These are phyloP conservation scores for Pteronotus mesoamericanus DNA, from an alignment of 2,797 vertebrate genomes.

Conservation along the genomic window DNA sequence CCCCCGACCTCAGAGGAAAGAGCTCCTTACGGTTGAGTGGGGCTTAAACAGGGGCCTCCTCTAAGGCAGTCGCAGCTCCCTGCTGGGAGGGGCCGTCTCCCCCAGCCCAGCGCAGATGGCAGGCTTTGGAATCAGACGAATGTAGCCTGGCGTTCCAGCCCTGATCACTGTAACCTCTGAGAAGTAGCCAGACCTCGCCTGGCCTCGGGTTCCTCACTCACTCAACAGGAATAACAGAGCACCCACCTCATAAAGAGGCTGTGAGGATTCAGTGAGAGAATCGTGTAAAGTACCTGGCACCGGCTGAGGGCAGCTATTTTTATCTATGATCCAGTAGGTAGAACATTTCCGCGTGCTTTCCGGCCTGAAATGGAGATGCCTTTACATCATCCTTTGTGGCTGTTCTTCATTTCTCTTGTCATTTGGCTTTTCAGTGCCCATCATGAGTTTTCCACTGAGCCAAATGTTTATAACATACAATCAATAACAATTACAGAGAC, in stretches of 20 bases:
- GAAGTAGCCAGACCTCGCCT: not conserved
- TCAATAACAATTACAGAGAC: not conserved
- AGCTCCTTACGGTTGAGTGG: not conserved
- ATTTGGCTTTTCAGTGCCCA: not conserved
- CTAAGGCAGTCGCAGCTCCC: not conserved
- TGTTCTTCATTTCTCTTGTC: not conserved
- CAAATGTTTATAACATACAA: not conserved
- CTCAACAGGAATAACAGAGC: not conserved
- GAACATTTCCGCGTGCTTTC: slow-evolving; percentile 18
- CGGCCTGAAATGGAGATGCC: slow-evolving; percentile 40
- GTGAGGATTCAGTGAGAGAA: slow-evolving; percentile 3
- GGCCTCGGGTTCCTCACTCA: not conserved
- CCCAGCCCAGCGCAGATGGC: not conserved
- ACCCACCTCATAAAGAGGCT: not conserved
- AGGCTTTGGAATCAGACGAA: not conserved
- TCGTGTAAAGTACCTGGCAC: slow-evolving; percentile 57
- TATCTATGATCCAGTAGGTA: slow-evolving; percentile 47
- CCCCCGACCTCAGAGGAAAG: not conserved
- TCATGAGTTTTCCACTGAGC: not conserved
- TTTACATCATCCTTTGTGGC: slow-evolving; percentile 36
- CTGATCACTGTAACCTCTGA: not conserved
- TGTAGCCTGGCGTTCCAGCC: not conserved
- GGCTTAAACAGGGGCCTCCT: not conserved
- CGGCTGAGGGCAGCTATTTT: slow-evolving; percentile 47
- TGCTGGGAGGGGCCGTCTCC: not conserved